Percentiles rank a stretch among this genome's conserved stretches.
phyloP scores from a whole-genome alignment of 2,888 invertebrate species.

The Schizaphis graminum region DNA sequence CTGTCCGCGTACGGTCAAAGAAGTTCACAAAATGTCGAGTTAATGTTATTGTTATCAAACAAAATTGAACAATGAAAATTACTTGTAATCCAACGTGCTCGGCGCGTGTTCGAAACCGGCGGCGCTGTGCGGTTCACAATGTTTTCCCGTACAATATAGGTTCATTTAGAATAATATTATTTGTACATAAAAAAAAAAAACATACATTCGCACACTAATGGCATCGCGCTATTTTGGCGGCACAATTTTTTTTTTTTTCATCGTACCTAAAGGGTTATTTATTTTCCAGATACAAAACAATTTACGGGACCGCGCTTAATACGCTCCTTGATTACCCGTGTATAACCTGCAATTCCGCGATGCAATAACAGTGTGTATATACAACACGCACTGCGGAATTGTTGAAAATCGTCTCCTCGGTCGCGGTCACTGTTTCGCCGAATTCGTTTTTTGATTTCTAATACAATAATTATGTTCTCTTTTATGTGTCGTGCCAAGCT shows the following conservation, averaged over 20 bases:
- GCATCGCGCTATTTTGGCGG: background rate
- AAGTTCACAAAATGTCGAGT: background rate
- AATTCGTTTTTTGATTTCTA: background rate
- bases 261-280: background rate
- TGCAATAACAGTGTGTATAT: background rate
- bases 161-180: background rate
- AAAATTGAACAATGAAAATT: background rate
- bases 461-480: background rate
- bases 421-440: background rate
- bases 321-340: background rate
- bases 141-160: background rate
- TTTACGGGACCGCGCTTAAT: background rate
- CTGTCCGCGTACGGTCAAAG: background rate
- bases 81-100: background rate
- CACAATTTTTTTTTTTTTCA: background rate
- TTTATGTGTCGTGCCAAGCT: background rate
- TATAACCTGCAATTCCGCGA: background rate
- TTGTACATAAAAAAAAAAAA: background rate
- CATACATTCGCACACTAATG: background rate
- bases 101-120: background rate
- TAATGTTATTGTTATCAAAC: background rate
- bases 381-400: background rate
- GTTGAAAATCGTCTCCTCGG: background rate
- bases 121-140: background rate
- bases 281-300: background rate